phyloP scores from a whole-genome alignment of 2,113 vertebrate species.

The Vulpes vulpes region DNA sequence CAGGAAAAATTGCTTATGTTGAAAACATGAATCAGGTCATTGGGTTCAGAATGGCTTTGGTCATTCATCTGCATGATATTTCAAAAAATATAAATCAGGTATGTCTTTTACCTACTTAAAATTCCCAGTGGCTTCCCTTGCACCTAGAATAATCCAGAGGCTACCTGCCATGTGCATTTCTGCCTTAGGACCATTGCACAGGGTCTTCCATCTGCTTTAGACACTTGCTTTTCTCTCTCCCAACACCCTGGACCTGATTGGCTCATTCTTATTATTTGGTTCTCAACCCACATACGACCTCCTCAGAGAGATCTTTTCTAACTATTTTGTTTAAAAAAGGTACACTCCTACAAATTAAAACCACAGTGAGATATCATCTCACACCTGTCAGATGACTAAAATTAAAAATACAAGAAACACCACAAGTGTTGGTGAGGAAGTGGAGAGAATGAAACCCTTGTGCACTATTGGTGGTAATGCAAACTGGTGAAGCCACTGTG shows the following conservation, averaged over 20 bases:
- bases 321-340: background rate
- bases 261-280: background rate
- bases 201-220: background rate
- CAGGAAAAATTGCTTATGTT: background rate
- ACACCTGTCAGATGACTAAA: background rate
- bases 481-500: background rate
- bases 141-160: background rate
- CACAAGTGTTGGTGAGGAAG: background rate
- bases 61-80: background rate
- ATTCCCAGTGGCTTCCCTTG: background rate
- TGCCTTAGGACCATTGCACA: background rate
- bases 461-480: background rate
- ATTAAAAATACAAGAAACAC: background rate
- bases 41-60: background rate
- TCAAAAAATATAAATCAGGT: constrained; percentile 1
- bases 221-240: background rate
- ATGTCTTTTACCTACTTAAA: constrained; percentile 34
- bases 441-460: background rate
- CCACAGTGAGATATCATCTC: background rate
- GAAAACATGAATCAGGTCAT: constrained; percentile 22
- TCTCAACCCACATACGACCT: background rate
- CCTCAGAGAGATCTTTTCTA: background rate
- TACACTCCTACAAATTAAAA: background rate
- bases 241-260: background rate
- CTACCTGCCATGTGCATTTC: background rate